These are phyloP conservation scores for Bugula neritina DNA, from an alignment of 2,888 invertebrate species.

Conservation along the genomic window DNA sequence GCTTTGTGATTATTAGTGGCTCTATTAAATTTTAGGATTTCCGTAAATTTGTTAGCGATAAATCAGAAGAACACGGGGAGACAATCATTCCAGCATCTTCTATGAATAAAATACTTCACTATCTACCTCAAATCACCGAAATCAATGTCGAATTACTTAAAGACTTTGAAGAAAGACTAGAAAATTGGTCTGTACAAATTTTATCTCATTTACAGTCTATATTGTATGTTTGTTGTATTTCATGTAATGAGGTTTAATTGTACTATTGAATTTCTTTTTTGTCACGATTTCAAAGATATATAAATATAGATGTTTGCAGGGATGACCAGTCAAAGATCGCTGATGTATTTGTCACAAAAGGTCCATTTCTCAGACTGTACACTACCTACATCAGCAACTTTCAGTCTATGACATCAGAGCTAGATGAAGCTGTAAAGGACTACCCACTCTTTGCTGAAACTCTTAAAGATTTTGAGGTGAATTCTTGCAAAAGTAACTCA, in stretches of 20 bases:
- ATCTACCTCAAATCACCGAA: constrained; percentile 57
- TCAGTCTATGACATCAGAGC: constrained; percentile 54
- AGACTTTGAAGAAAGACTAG: constrained; percentile 56
- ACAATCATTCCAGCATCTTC: constrained; percentile 54
- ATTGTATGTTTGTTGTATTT: too few species aligned
- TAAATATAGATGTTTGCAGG: constrained; percentile 45
- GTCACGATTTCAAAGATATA: too few species aligned
- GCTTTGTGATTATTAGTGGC: too few species aligned
- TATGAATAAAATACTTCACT: constrained; percentile 56
- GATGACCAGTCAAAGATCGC: constrained; percentile 54
- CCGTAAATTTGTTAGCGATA: constrained; percentile 49
- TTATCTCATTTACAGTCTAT: too few species aligned
- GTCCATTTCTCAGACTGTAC: constrained; percentile 61
- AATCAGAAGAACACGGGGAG: constrained; percentile 41
- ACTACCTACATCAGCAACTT: constrained; percentile 59
- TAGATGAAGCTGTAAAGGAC: constrained; percentile 57
- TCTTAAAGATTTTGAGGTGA: constrained; percentile 57
- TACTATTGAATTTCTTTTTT: too few species aligned
- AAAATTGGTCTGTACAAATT: constrained; percentile 56
- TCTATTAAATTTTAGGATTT: constrained; percentile 55
- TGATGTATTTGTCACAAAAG: constrained; percentile 60
- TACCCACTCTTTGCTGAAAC: constrained; percentile 56
- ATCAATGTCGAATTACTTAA: constrained; percentile 58
- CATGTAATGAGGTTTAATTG: too few species aligned
- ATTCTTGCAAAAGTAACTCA: too few species aligned